Conservation (phyloP, 2,797 vertebrate genomes). For the Philypnodon macrostomus region DNA sequence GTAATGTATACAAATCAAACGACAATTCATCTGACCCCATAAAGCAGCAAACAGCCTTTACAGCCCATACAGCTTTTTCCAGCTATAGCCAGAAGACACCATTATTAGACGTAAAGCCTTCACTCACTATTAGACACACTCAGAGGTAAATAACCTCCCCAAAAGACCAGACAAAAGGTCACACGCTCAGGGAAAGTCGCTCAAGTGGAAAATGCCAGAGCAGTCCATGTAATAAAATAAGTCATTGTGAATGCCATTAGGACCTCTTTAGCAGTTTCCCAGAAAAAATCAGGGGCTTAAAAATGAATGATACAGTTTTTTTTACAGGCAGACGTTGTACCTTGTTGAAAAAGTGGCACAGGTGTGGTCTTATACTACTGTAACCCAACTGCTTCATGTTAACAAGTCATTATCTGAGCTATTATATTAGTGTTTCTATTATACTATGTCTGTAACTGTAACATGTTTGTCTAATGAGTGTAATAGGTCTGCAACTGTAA, state of each 20-base stretch:
- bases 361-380: too few species aligned
- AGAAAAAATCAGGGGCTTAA: conserved; percentile 21
- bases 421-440: too few species aligned
- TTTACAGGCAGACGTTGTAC: too few species aligned
- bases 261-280: conserved; percentile 12
- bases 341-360: too few species aligned
- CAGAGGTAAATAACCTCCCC: conserved; percentile 48
- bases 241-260: conserved; percentile 24
- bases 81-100: conserved; percentile 21
- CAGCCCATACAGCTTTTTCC: too few species aligned
- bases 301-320: too few species aligned
- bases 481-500: too few species aligned
- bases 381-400: too few species aligned
- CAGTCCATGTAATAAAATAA: conserved; percentile 29
- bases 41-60: conserved; percentile 39
- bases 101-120: conserved; percentile 44
- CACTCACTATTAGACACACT: conserved; percentile 45
- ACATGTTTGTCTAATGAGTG: too few species aligned
- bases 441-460: too few species aligned
- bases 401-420: too few species aligned
- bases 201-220: conserved; percentile 56
- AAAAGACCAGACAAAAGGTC: conserved; percentile 54
- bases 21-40: conserved; percentile 44
- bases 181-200: conserved; percentile 41
- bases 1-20: conserved; percentile 59